Evolutionary conservation across 37 sponge, comb jelly and placozoan genomes (phyloP), one percentile per base, ranked within the genome.

Genomic region (Corticium candelabrum): DNA sequence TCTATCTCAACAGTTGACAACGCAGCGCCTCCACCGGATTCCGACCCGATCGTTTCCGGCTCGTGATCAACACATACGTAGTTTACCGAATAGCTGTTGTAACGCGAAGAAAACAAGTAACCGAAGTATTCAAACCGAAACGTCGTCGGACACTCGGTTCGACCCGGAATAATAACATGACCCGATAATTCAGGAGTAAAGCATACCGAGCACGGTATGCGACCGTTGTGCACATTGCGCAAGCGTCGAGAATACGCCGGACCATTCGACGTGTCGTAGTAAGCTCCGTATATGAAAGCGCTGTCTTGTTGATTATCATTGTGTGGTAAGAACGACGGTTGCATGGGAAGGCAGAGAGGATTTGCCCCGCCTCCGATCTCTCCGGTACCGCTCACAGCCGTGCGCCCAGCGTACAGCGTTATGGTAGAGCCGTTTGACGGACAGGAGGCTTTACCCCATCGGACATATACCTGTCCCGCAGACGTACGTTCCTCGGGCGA

Each of bases 11-110:
- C 62, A 21, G 21, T 21, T 27, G 62, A 27, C 15, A 27, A 50
- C 62, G 62, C 62, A 50, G 62, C 62, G 11, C 62, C 62, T 50
- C 62, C 62, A 50, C 62, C 62, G 15, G 62, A 27, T 50, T 50
- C 62, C 62, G 62, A 50, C 21, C 15, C 62, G 21, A 50, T 50
- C 21, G 15, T 21, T 21, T 50, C 62, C 21, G 62, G 15, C 62
- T 27, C 11, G 21, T 50, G 62, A 50, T 50, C 62, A 50, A 50
- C 62, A 21, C 62, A 50, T 50, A 50, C 21, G 62, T 50, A 50
- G 21, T 50, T 50, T 21, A 50, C 15, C 62, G 11, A 27, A 11
- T 21, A 50, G 62, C 21, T 50, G 62, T 21, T 21, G 62, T 50
- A 50, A 50, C 21, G 21, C 15, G 62, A 11, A 11, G 62, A 50